phyloP scores from a whole-genome alignment of 2,888 invertebrate genomes.

The Galeopsomyia nigrocyanea region DNA sequence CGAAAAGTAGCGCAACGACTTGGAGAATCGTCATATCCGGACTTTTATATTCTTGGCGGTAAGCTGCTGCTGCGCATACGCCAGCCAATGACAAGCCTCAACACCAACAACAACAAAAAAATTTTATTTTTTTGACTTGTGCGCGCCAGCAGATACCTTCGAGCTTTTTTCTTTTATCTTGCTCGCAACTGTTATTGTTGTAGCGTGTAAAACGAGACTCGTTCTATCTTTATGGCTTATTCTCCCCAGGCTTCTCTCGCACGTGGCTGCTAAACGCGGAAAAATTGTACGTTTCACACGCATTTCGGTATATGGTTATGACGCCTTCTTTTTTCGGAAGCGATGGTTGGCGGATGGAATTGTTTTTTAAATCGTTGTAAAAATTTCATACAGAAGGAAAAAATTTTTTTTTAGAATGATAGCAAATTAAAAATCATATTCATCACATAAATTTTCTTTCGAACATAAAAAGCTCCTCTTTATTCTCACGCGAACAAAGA shows the following conservation, averaged over 20 bases:
- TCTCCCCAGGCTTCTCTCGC: not conserved
- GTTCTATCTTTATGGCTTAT: not conserved
- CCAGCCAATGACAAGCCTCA: not conserved
- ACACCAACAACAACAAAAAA: not conserved
- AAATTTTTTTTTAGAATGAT: no score
- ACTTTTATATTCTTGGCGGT: slow-evolving; percentile 47
- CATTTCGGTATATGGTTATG: not conserved
- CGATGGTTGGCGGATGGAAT: not conserved
- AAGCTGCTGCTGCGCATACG: slow-evolving; percentile 42
- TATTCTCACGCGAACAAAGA: no score
- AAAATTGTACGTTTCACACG: not conserved
- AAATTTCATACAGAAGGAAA: no score
- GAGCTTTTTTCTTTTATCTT: not conserved
- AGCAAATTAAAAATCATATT: no score
- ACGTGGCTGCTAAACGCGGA: not conserved
- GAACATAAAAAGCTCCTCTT: no score
- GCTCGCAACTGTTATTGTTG: not conserved
- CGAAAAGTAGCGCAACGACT: slow-evolving; percentile 22
- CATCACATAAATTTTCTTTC: no score
- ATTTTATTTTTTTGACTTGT: slow-evolving; percentile 23
- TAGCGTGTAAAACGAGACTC: not conserved
- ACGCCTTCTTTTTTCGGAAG: not conserved
- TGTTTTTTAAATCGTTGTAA: no score
- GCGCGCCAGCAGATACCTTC: not conserved
- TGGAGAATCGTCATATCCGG: slow-evolving; percentile 28